Conservation (phyloP, 2,888 invertebrate genomes). For the Pandemis corylana region DNA sequence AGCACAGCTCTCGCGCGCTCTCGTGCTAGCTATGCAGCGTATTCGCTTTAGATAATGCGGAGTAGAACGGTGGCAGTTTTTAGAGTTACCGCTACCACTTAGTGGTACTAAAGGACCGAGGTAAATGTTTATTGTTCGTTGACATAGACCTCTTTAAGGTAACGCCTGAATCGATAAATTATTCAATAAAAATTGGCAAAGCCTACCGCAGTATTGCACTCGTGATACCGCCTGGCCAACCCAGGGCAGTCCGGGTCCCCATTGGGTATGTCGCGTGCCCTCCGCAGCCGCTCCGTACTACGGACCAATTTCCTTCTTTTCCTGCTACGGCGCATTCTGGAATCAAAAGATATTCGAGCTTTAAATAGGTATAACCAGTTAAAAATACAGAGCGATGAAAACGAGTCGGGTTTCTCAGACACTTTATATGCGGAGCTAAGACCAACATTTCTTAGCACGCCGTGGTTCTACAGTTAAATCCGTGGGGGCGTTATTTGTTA, state of each 20-base stretch:
- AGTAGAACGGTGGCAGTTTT: too few species aligned
- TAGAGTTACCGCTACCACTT: too few species aligned
- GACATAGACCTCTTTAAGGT: too few species aligned
- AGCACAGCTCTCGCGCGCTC: too few species aligned
- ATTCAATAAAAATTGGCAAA: slow-evolving; percentile 23
- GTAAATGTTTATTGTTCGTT: too few species aligned
- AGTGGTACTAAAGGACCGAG: too few species aligned
- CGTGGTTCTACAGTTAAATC: too few species aligned
- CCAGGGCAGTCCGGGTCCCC: slow-evolving; percentile 87
- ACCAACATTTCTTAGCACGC: too few species aligned
- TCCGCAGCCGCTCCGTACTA: slow-evolving; percentile 58
- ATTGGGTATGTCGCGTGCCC: slow-evolving; percentile 55
- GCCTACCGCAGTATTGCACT: slow-evolving; percentile 91
- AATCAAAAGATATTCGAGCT: slow-evolving; percentile 47
- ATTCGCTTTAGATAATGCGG: too few species aligned
- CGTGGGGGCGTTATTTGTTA: too few species aligned
- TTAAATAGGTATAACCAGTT: not conserved
- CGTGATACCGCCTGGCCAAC: slow-evolving; percentile 90
- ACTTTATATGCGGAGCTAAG: too few species aligned
- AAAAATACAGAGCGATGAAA: not conserved
- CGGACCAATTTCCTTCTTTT: slow-evolving; percentile 76
- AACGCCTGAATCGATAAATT: not conserved
- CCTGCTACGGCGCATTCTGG: slow-evolving; percentile 77
- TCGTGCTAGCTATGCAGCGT: too few species aligned
- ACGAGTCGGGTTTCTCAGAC: not conserved